phyloP scores from a whole-genome alignment of 2,888 invertebrate species.

The Harmothoe impar region DNA sequence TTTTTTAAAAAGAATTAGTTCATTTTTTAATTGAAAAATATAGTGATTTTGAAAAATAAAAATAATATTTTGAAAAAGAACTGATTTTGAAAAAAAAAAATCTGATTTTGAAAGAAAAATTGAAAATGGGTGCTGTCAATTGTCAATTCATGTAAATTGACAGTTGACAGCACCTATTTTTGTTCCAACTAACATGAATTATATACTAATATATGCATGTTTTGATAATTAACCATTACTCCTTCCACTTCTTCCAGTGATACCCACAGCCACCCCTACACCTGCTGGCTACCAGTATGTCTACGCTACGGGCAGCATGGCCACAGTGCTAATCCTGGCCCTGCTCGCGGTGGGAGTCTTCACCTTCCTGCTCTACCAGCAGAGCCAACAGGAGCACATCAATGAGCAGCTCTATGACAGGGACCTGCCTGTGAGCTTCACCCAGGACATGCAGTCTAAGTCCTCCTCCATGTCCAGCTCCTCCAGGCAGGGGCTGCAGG shows the following conservation, averaged over 20 bases:
- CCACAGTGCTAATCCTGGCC: slow-evolving; percentile 35
- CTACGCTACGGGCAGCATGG: slow-evolving; percentile 70
- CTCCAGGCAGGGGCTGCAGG: background rate
- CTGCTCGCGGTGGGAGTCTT: slow-evolving; percentile 39
- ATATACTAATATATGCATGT: no score
- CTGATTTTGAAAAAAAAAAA: no score
- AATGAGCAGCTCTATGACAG: background rate
- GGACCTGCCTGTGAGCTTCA: background rate
- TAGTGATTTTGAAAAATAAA: no score
- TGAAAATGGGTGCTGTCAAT: no score
- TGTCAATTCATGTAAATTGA: no score
- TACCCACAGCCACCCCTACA: slow-evolving; percentile 71
- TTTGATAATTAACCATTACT: no score
- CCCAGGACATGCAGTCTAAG: background rate
- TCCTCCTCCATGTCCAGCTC: background rate
- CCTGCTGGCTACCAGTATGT: slow-evolving; percentile 70
- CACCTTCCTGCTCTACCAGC: slow-evolving; percentile 46
- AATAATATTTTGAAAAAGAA: no score
- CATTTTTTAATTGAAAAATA: no score
- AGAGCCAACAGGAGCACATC: slow-evolving; percentile 1
- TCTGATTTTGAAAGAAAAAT: no score
- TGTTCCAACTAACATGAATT: no score
- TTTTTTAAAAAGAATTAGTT: no score
- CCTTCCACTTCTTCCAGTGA: slow-evolving; percentile 66
- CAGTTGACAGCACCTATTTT: no score